Base-by-base conservation (phyloP, 2,113 vertebrate species). In the Pungitius pungitius region DNA sequence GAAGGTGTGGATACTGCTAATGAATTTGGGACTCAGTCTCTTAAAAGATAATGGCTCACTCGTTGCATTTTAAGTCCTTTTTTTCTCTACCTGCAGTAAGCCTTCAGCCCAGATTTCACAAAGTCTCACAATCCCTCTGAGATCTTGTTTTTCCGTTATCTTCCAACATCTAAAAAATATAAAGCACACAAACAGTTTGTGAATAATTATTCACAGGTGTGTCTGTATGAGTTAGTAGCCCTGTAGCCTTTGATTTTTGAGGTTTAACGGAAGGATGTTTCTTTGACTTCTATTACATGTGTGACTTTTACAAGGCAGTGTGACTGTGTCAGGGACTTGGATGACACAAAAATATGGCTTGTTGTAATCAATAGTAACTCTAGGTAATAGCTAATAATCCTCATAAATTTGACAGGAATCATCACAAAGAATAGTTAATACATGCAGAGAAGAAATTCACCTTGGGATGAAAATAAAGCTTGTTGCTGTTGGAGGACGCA, bases 341-440 rank as follows among this genome's bases (percentile, higher is more conserved):
- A 63, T 2, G 42, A 82, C 47, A 51, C n/a, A 2, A 73, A 52
- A 52, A 52, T 52, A 64, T 14, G 62, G n/a, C 65, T 30, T 61
- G 12, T 22, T 65, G 63, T 59, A 27, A 67, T 66, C 39, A 54
- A 66, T 6, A 55, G 17, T 15, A 11, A 27, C 40, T 59, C 49
- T 68, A 78, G 70, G 73, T 35, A 56, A 72, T 5, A 55, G 57
- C 60, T 71, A 45, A 77, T 84, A 71, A 83, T 65, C 43, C 43
- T 22, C 24, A 79, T 74, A 58, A 73, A 69, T 39, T 2, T 77
- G 68, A 75, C 69, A 87, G 13, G 68, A 69, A 60, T 24, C 33
- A 43, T 65, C 47, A 37, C 0, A 4, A 0, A 66, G 61, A 59
- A 45, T n/a, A n/a, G n/a, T n/a, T n/a, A n/a, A n/a, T 42, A 69